Evolutionary conservation across 1,140 invertebrate species (phyloP).

Genomic region (Gryon sp.): DNA sequence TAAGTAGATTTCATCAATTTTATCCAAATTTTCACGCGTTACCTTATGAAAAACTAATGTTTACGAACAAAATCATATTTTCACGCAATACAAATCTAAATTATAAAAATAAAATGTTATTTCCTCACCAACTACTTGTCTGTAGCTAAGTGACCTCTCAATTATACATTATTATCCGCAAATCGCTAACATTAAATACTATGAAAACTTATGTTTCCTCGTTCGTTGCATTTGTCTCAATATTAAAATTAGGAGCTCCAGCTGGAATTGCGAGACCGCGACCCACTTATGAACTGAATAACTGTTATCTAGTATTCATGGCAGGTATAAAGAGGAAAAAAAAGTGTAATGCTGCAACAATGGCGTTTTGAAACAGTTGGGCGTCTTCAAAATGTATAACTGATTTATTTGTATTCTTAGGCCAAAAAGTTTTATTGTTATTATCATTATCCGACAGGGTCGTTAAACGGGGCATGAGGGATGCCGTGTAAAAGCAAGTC

Average conservation of each 20-base stretch:
- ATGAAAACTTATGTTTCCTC: too few relatives aligned
- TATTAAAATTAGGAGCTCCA: too few relatives aligned
- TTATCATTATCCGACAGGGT: constrained; percentile 35
- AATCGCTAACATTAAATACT: too few relatives aligned
- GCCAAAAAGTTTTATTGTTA: constrained; percentile 43
- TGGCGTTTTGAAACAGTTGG: constrained; percentile 13
- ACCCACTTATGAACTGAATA: constrained; percentile 17
- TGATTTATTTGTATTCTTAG: constrained; percentile 50
- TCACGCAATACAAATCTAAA: too few relatives aligned
- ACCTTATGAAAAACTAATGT: too few relatives aligned
- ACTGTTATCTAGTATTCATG: not conserved
- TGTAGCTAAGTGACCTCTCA: too few relatives aligned
- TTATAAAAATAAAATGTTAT: too few relatives aligned
- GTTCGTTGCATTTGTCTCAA: constrained; percentile 14
- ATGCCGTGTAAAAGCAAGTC: constrained; percentile 10
- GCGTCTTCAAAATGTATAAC: constrained; percentile 22
- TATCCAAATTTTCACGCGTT: too few relatives aligned
- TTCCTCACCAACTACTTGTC: too few relatives aligned
- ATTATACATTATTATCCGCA: too few relatives aligned
- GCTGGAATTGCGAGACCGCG: not conserved
- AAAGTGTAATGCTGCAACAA: constrained; percentile 8
- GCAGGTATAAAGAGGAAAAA: not conserved
- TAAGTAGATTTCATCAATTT: too few relatives aligned
- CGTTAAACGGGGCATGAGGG: constrained; percentile 16
- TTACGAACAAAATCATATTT: too few relatives aligned